Percentiles rank a stretch among this genome's conserved stretches.
These are phyloP conservation scores for Palaemon carinicauda DNA, from an alignment of 1,140 invertebrate species.

Conservation along the genomic window DNA sequence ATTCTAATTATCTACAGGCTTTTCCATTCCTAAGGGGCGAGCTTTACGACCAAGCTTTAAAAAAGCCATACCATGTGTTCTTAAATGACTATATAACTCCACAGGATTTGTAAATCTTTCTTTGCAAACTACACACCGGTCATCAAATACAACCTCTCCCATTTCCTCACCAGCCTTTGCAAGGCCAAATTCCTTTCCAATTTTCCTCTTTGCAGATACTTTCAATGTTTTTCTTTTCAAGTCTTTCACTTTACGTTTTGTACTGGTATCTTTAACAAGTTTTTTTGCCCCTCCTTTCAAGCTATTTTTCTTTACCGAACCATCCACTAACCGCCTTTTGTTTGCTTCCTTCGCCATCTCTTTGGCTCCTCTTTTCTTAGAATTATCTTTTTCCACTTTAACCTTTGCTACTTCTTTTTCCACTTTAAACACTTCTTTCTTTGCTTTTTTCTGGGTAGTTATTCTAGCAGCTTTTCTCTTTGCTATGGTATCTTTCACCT, in stretches of 20 bases:
- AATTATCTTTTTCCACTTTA: not conserved
- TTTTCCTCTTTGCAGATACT: not conserved
- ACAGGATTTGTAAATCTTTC: conserved; percentile 45
- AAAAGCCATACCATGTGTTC: conserved; percentile 59
- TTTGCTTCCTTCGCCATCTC: not conserved
- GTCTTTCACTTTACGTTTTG: too few relatives aligned
- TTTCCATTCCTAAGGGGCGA: conserved; percentile 23
- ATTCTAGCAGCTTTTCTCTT: conserved; percentile 11
- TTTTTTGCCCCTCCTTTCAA: not conserved
- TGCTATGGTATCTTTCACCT: conserved; percentile 3
- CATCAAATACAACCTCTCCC: conserved; percentile 18
- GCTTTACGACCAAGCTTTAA: conserved; percentile 56
- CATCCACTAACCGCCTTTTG: not conserved
- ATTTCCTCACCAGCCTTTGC: conserved; percentile 5
- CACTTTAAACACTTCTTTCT: not conserved
- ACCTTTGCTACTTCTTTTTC: not conserved
- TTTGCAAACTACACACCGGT: conserved; percentile 56
- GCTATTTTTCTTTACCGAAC: not conserved
- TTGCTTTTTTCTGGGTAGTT: not conserved
- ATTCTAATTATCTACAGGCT: conserved; percentile 9
- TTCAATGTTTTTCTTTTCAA: not conserved
- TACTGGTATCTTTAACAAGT: not conserved
- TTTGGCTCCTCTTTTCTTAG: not conserved
- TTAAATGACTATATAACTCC: conserved; percentile 56
- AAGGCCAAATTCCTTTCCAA: not conserved